phyloP scores from a whole-genome alignment of 2,888 invertebrate genomes.

The Drosophila gaucha region DNA sequence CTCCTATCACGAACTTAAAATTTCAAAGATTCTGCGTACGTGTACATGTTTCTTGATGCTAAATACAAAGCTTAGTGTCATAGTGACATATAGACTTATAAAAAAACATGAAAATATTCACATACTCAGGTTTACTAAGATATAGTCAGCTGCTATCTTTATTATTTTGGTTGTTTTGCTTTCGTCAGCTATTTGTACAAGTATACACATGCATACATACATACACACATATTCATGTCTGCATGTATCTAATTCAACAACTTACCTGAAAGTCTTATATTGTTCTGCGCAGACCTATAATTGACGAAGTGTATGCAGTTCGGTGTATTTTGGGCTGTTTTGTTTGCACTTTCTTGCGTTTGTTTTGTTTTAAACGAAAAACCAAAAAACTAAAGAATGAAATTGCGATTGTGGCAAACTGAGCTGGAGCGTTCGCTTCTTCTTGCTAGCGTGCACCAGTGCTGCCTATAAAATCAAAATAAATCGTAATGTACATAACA shows the following conservation, averaged over 20 bases:
- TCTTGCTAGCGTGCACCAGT: conserved; percentile 59
- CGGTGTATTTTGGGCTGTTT: conserved; percentile 15
- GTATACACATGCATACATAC: conserved; percentile 1
- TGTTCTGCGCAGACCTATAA: conserved; percentile 32
- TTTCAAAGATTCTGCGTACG: conserved; percentile 69
- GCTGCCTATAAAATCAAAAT: conserved; percentile 25
- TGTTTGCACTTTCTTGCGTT: conserved; percentile 28
- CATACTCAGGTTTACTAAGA: background rate
- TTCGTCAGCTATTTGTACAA: conserved; percentile 27
- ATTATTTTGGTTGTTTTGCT: conserved; percentile 39
- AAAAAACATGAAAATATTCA: background rate
- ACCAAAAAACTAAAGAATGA: conserved; percentile 79
- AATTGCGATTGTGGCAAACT: conserved; percentile 76
- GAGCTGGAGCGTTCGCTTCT: conserved; percentile 51
- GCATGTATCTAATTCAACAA: background rate
- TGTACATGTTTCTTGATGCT: conserved; percentile 60
- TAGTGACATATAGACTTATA: background rate
- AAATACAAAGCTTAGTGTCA: conserved; percentile 38
- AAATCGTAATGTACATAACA: conserved; percentile 4
- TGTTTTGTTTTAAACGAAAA: conserved; percentile 55
- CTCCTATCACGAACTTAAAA: conserved; percentile 54
- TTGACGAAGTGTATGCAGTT: conserved; percentile 39
- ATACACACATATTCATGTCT: background rate
- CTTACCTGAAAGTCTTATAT: conserved; percentile 39
- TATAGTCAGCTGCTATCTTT: conserved; percentile 5